Evolutionary conservation across 2,797 vertebrate genomes (phyloP), one percentile per base, ranked within the genome.

Genomic region (Anomalospiza imberbis): DNA sequence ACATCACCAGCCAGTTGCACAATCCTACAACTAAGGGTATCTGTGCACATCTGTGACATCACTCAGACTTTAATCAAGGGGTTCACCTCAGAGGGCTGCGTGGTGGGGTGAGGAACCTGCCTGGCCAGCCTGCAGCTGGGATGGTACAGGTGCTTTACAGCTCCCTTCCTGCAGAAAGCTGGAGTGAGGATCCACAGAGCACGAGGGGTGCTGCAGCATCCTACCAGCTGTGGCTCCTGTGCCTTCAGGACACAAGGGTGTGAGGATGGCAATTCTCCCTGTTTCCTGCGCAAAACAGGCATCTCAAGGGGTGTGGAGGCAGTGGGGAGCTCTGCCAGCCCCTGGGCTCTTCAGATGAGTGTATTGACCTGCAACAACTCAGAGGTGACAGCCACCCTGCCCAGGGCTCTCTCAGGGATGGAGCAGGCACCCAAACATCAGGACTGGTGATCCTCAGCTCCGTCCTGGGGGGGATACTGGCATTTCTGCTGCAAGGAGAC

Each of bases 1-100:
- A 67, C 72, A 61, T 91, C 86, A 73, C 90, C 80, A 80, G 81
- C 61, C 79, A 40, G 85, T 85, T 94, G 80, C 77, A 91, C 89
- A 85, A 63, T 86, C 70, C 34, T 66, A 71, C 2, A 3, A 92
- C 89, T 94, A 68, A 18, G 42, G 88, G 55, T 90, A 42, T 87
- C 93, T 91, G 82, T 86, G 71, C 61, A 91, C 47, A 60, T 44
- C 63, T 54, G 17, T 67, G 66, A 66, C 28, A 60, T 54, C 81
- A 80, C 47, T 78, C 25, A n/a, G 81, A 53, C 42, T 34, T 75
- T 73, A 85, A 78, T 31, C 62, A 45, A 0, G 9, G 78, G 48
- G 17, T 13, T 88, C 73, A 87, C 50, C 53, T 70, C 63, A 62
- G 36, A 85, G 55, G 32, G 67, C 70, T 73, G 71, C 1, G 6